Evolutionary conservation across 2,797 vertebrate genomes (phyloP).

Genomic region (Pampus argenteus): DNA sequence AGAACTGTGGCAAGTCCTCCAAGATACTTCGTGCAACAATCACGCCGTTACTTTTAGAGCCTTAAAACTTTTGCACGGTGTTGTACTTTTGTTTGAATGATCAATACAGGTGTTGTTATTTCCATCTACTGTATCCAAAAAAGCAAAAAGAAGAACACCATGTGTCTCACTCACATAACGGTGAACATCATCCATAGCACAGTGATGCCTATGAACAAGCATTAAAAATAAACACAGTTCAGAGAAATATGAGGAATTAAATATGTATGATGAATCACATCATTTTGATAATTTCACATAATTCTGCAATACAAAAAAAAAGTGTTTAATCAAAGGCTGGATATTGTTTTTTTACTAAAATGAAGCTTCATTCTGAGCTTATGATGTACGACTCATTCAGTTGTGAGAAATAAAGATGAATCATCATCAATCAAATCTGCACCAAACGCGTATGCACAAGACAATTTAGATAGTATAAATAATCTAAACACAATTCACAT

Average conservation of each 20-base stretch:
- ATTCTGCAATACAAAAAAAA: not conserved
- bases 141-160: constrained; percentile 7
- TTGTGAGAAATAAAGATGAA: not conserved
- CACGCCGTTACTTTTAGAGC: too few relatives aligned
- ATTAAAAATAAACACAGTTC: not conserved
- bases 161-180: not conserved
- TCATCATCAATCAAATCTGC: not conserved
- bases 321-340: not conserved
- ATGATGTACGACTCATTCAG: constrained; percentile 4
- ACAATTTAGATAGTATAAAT: not conserved
- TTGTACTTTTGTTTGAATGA: constrained; percentile 34
- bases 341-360: not conserved
- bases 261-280: not conserved
- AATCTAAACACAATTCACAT: not conserved
- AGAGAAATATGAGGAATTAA: not conserved
- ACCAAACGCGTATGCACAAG: too few relatives aligned
- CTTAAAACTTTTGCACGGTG: too few relatives aligned
- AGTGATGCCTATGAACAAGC: not conserved
- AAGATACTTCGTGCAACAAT: too few relatives aligned
- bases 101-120: constrained; percentile 37
- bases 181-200: not conserved
- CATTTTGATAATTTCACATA: not conserved
- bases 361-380: constrained; percentile 13
- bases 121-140: constrained; percentile 40
- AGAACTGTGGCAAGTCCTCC: too few relatives aligned